These are phyloP conservation scores for Hirundichthys speculiger DNA, from an alignment of 2,113 vertebrate species.

Conservation along the genomic window DNA sequence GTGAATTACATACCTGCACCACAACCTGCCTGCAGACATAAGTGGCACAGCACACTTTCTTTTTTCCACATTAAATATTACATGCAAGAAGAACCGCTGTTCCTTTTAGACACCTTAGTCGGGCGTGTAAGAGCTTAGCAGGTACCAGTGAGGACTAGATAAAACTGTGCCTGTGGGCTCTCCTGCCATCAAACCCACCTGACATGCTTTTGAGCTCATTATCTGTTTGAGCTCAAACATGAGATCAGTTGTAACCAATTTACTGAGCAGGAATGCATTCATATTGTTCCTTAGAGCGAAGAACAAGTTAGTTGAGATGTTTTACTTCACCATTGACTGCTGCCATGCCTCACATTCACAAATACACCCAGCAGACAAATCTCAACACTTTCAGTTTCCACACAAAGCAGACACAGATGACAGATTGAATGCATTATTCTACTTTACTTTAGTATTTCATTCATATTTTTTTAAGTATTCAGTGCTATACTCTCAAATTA, in stretches of 20 bases:
- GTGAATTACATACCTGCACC: slow-evolving; percentile 11
- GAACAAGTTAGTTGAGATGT: slow-evolving; percentile 75
- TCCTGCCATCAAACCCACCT: slow-evolving; percentile 39
- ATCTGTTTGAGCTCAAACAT: slow-evolving; percentile 18
- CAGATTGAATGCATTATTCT: slow-evolving; percentile 1
- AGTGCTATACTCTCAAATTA: background rate
- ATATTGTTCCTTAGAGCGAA: slow-evolving; percentile 62
- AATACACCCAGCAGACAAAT: slow-evolving; percentile 13
- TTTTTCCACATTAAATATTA: slow-evolving; percentile 25
- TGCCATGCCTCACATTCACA: slow-evolving; percentile 43
- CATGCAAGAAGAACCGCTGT: background rate
- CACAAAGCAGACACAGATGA: slow-evolving; percentile 7
- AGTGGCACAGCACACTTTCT: background rate
- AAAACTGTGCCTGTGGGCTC: slow-evolving; percentile 39
- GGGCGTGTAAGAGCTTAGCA: slow-evolving; percentile 10
- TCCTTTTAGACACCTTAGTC: slow-evolving; percentile 28
- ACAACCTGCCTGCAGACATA: background rate
- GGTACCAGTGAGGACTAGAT: slow-evolving; percentile 11
- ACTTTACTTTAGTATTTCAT: background rate
- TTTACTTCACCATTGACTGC: slow-evolving; percentile 45
- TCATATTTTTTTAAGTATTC: slow-evolving; percentile 12
- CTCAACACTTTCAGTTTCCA: slow-evolving; percentile 20
- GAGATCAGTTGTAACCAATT: slow-evolving; percentile 50
- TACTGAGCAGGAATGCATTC: slow-evolving; percentile 37
- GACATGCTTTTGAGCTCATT: slow-evolving; percentile 29